These are phyloP conservation scores for Gallinago stenura DNA, from an alignment of 2,797 vertebrate genomes.

Conservation along the genomic window DNA sequence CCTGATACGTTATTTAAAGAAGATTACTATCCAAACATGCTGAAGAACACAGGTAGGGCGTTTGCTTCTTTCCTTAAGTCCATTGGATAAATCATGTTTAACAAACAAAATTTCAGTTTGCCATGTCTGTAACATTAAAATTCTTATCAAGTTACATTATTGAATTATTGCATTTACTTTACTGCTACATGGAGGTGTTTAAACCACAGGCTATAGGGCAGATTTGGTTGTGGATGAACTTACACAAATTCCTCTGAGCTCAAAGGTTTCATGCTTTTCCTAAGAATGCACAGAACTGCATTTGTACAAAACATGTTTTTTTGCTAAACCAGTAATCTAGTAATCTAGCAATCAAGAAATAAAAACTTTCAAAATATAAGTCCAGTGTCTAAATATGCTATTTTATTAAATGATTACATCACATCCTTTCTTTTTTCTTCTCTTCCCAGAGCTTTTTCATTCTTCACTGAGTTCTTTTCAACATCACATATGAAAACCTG, in stretches of 20 bases:
- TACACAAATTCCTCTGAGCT: neutral
- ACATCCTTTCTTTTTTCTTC: neutral
- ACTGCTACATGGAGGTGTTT: neutral
- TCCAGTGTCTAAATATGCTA: neutral
- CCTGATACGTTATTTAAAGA: slow-evolving; percentile 24
- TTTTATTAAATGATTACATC: neutral
- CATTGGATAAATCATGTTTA: neutral
- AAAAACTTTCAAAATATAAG: neutral
- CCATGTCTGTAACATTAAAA: neutral
- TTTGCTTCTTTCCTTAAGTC: neutral
- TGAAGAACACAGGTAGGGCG: neutral
- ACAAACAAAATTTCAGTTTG: neutral
- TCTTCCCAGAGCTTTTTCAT: neutral
- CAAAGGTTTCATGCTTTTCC: neutral
- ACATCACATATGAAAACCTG: neutral
- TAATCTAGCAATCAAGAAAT: neutral
- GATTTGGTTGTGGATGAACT: neutral
- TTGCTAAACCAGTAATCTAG: neutral
- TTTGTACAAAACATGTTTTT: accelerated
- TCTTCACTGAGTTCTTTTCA: neutral
- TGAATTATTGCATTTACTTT: neutral
- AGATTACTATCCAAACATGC: slow-evolving; percentile 23
- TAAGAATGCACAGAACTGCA: neutral
- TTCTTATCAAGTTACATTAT: neutral
- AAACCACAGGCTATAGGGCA: neutral